These are phyloP conservation scores for Brachionus plicatilis DNA, from an alignment of 1,140 invertebrate species.

Conservation along the genomic window DNA sequence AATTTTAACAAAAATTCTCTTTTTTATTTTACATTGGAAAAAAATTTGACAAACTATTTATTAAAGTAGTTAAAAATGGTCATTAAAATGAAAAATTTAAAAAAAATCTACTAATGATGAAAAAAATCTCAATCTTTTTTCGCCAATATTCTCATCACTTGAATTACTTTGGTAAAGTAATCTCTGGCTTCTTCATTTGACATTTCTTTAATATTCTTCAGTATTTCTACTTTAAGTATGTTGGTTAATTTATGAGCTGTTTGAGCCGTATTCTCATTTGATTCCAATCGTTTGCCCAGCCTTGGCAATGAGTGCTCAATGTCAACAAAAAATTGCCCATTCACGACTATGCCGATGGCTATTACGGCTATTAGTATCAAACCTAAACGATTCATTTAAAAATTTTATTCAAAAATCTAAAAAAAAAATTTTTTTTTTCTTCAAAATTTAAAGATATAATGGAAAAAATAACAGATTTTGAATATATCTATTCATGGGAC, in stretches of 20 bases:
- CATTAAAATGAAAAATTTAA: not conserved
- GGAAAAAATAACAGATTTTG: too few species aligned
- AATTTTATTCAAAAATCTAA: not conserved
- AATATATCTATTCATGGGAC: too few species aligned
- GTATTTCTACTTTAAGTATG: not conserved
- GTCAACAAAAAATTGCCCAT: conserved; percentile 33
- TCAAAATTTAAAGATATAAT: not conserved
- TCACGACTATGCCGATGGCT: not conserved
- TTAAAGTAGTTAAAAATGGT: not conserved
- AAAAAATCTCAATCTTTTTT: not conserved
- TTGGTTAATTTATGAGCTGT: not conserved
- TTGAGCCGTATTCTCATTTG: not conserved
- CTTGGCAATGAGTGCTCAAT: conserved; percentile 37
- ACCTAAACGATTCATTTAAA: not conserved
- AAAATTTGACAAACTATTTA: not conserved
- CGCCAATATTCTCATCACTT: not conserved
- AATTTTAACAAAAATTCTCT: conserved; percentile 6
- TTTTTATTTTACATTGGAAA: conserved; percentile 14
- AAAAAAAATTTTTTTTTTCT: not conserved
- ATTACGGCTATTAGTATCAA: not conserved
- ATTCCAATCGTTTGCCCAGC: not conserved
- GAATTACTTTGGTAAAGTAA: conserved; percentile 12
- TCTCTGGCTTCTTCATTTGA: conserved; percentile 1
- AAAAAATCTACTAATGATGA: not conserved
- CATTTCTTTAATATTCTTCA: not conserved